Conservation (phyloP, 2,113 vertebrate genomes). For the Onychorhynchus coronatus region DNA sequence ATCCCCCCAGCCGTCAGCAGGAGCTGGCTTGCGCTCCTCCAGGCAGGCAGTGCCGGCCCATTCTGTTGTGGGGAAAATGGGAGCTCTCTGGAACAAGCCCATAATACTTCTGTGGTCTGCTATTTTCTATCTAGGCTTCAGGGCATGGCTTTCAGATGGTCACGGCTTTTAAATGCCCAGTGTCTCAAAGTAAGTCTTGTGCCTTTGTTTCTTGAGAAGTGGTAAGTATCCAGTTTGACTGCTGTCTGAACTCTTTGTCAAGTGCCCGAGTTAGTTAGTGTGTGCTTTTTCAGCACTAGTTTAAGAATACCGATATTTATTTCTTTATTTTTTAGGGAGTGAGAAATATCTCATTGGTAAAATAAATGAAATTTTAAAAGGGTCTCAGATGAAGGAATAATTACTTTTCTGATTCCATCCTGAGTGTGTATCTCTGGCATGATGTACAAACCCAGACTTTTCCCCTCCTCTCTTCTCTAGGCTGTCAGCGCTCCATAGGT, state of each 20-base stretch:
- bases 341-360: background rate
- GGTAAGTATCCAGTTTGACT: background rate
- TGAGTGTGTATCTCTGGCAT: background rate
- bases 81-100: background rate
- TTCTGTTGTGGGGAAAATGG: background rate
- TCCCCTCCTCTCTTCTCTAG: slow-evolving; percentile 63
- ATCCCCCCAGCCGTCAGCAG: background rate
- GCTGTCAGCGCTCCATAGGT: slow-evolving; percentile 91
- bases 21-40: background rate
- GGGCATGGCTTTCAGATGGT: background rate
- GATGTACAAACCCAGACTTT: background rate
- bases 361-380: background rate
- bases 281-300: background rate
- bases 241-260: background rate
- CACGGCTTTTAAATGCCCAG: background rate
- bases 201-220: background rate
- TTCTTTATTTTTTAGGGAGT: background rate
- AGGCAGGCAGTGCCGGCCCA: background rate
- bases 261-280: background rate
- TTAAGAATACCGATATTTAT: background rate
- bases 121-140: background rate
- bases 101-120: background rate
- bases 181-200: background rate
- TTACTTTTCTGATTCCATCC: background rate
- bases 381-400: background rate